Evolutionary conservation across 2,888 invertebrate species (phyloP), one percentile per base, ranked within the genome.

Genomic region (Penaeus monodon): DNA sequence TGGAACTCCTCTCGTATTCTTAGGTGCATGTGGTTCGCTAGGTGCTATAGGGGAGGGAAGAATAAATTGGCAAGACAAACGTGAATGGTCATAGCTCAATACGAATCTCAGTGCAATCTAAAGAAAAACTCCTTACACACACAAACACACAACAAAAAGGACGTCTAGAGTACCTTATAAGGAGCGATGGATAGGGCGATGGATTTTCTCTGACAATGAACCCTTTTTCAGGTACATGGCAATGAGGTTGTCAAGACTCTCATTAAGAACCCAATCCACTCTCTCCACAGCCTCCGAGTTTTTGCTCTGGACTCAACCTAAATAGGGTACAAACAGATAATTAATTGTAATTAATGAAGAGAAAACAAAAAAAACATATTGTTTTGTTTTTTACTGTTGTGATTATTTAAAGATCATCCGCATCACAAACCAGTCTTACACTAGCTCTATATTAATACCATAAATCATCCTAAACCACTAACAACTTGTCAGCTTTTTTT

Each of bases 191-290:
- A 76, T 90, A 85, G 12, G 88, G 88, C 20, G 84, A 70, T 24
- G 87, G 76, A 66, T 84, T 79, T 63, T 4, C 94, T 93, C 83
- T 95, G 93, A 90, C 94, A 93, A 91, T 93, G 93, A n/a, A n/a
- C 0, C 97, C 96, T 17, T 92, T 92, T 96, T 96, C 14, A 94
- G 92, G 91, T 98, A 96, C 91, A 96, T 95, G 90, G 95, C 95
- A 0, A 98, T 92, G 44, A 98, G 91, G 94, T 93, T 91, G 94
- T 95, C 57, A 98, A 92, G 0, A 96, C 82, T 95, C 94, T 96
- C 96, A 92, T 98, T 97, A 74, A 98, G 94, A 7, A 96, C 97
- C 79, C 27, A 90, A 89, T 29, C 86, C 86, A 17, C 24, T 70
- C n/a, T 68, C 81, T 82, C 83, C 33, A 90, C 88, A 6, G 49